These are phyloP conservation scores for Prunella himalayana DNA, from an alignment of 2,113 vertebrate genomes.

Conservation along the genomic window DNA sequence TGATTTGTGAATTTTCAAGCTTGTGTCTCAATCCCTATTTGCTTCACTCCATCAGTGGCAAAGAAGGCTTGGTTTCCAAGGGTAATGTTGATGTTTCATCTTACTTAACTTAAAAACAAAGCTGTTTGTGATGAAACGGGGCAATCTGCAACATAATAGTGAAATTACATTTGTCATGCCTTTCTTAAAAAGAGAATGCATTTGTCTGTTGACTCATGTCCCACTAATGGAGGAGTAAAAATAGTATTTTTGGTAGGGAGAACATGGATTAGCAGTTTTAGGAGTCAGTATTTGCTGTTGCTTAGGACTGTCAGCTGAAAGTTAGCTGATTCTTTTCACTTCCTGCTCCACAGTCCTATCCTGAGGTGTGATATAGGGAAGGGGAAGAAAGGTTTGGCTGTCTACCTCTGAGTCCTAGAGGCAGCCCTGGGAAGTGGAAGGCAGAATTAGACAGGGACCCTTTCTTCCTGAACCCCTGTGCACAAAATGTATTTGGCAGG, in stretches of 20 bases:
- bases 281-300: neutral
- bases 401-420: neutral
- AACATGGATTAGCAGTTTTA: neutral
- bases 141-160: neutral
- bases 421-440: neutral
- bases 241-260: neutral
- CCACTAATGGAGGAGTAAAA: neutral
- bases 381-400: neutral
- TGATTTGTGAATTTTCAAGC: neutral
- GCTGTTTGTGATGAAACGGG: neutral
- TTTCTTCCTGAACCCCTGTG: neutral
- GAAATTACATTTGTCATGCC: neutral
- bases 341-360: neutral
- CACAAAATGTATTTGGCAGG: neutral
- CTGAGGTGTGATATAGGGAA: neutral
- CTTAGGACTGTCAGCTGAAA: neutral
- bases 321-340: neutral
- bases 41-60: neutral
- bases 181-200: neutral
- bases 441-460: neutral
- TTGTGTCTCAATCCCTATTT: neutral
- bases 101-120: neutral
- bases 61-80: neutral
- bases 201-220: neutral
- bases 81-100: neutral